phyloP scores from a whole-genome alignment of 92 coral and sea anemone genomes.

The Isaurus tuberculatus region DNA sequence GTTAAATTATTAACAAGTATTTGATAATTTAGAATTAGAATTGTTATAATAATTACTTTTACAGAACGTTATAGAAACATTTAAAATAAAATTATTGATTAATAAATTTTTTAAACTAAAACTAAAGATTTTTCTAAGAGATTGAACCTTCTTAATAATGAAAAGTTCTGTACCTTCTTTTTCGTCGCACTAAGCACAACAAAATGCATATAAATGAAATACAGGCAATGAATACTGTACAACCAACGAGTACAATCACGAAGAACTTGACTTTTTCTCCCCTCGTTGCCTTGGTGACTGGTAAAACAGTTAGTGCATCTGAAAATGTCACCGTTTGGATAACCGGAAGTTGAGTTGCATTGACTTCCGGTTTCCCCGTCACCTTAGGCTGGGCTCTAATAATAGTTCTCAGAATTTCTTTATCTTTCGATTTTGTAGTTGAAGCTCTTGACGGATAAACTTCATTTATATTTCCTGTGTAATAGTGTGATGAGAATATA shows the following conservation, averaged over 20 bases:
- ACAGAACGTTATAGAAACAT: too few relatives aligned
- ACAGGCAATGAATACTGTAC: conserved; percentile 21
- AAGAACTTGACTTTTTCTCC: not conserved
- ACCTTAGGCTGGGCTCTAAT: not conserved
- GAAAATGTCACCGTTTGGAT: not conserved
- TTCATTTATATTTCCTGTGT: not conserved
- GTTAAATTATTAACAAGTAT: too few relatives aligned
- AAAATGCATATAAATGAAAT: conserved; percentile 20
- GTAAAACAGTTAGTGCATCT: not conserved
- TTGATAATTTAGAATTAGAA: too few relatives aligned
- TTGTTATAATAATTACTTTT: too few relatives aligned
- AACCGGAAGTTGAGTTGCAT: not conserved
- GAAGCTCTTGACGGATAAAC: not conserved
- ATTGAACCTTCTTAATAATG: not conserved
- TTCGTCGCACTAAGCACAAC: conserved; percentile 19
- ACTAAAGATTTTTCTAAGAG: not conserved
- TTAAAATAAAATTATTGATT: too few relatives aligned
- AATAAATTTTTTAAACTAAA: too few relatives aligned
- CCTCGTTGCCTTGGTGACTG: not conserved
- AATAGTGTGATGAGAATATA: not conserved
- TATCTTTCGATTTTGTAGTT: not conserved
- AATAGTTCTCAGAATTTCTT: not conserved
- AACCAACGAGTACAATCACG: conserved; percentile 12
- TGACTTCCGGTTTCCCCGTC: not conserved
- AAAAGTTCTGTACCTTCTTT: not conserved